Conservation (phyloP, 1,140 invertebrate species). For the Asbolus verrucosus region DNA sequence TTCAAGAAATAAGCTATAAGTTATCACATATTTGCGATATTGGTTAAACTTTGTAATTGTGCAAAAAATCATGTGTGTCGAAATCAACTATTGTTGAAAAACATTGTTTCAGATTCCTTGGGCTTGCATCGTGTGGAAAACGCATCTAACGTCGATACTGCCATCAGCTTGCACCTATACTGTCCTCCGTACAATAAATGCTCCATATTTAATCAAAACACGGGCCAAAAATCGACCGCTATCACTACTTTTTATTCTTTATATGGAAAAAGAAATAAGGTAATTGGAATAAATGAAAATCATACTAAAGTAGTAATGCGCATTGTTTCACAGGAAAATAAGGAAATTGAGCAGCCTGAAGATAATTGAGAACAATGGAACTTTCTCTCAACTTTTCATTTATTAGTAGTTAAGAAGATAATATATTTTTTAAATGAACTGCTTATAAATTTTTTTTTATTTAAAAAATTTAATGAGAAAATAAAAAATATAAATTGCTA, state of each 20-base stretch:
- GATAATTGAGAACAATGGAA: slow-evolving; percentile 51
- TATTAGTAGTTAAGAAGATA: slow-evolving; percentile 24
- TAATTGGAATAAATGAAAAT: slow-evolving; percentile 32
- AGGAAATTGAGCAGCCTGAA: slow-evolving; percentile 54
- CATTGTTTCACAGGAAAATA: slow-evolving; percentile 52
- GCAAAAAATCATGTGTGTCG: background rate
- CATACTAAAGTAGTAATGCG: background rate
- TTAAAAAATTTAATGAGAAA: slow-evolving; percentile 32
- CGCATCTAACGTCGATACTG: slow-evolving; percentile 85
- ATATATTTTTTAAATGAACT: slow-evolving; percentile 24
- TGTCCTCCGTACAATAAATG: slow-evolving; percentile 94
- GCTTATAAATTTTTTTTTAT: slow-evolving; percentile 27
- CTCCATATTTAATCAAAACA: slow-evolving; percentile 91
- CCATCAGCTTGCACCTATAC: slow-evolving; percentile 96
- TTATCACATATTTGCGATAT: background rate
- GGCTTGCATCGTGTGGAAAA: slow-evolving; percentile 98
- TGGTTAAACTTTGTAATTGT: background rate
- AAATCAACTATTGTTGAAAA: background rate
- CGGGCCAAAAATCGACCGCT: slow-evolving; percentile 77
- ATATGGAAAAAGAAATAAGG: slow-evolving; percentile 75
- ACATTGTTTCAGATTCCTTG: slow-evolving; percentile 78
- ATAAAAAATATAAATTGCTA: slow-evolving; percentile 47
- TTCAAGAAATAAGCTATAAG: no score
- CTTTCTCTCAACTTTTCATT: slow-evolving; percentile 4
- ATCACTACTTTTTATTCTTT: slow-evolving; percentile 93